Evolutionary conservation across 2,113 vertebrate species (phyloP), one percentile per base, ranked within the genome.

Genomic region (Scomber japonicus): DNA sequence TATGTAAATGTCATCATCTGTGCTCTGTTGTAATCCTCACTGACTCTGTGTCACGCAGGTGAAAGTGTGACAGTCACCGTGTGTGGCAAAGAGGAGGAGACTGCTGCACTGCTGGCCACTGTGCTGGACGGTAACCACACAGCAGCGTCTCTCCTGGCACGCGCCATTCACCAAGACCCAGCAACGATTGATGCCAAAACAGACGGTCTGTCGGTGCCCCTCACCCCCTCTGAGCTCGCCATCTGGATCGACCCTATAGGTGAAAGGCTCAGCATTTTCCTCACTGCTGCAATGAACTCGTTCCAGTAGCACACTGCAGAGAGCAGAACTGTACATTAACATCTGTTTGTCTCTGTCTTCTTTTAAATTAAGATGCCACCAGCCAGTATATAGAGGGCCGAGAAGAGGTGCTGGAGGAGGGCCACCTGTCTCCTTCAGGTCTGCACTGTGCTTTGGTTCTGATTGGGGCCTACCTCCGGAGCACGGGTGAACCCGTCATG

Each of bases 211-310:
- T 62, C 40, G 5, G 77, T 96, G 63, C 87, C 88, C 1, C 53
- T 95, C 59, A 89, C 79, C 21, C 83, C 92, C 0, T 84, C 83
- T 5, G 92, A 95, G 56, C 64, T 96, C 59, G 94, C 85, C 69
- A 88, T 96, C 71, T 96, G 95, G 96, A 96, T 95, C 3, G 95
- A 96, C 89, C 95, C 95, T 31, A 95, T 94, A 12, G 95, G 96
- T 96, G 92, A 82, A 19, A 13, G 12, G 12, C 44, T 24, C 0
- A 2, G 5, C 1, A 1, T 17, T 48, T 14, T 46, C 7, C 2
- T 6, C 15, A 19, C n/a, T 16, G n/a, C 17, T 21, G 45, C 40
- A 40, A 40, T 40, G 35, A 40, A 2, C 35, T 40, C 35, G 9
- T 40, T 9, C 35, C 2, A 9, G 35, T 9, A 40, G 35, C 7